These are phyloP conservation scores for Odontamblyopus lacepedii DNA, from an alignment of 2,797 vertebrate genomes.

Conservation along the genomic window DNA sequence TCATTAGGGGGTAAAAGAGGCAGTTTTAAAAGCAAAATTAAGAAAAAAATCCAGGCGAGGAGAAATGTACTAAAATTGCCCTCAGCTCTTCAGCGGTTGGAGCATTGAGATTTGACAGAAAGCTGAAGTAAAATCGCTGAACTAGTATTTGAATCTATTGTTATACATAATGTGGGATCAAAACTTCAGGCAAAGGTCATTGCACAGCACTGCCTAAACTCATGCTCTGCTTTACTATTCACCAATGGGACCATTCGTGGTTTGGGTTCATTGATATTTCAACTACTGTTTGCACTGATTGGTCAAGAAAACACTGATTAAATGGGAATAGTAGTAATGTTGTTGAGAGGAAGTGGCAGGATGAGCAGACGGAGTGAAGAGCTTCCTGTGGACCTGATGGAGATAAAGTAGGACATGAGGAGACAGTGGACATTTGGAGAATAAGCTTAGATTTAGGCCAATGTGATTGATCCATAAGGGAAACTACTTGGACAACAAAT, in stretches of 20 bases:
- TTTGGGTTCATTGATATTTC: background rate
- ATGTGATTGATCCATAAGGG: too few relatives aligned
- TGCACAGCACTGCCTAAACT: background rate
- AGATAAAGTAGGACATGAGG: background rate
- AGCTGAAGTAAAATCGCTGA: too few relatives aligned
- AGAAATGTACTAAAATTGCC: too few relatives aligned
- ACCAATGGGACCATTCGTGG: background rate
- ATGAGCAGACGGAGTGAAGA: constrained; percentile 6
- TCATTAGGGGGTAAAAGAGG: too few relatives aligned
- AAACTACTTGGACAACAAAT: too few relatives aligned
- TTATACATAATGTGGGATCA: background rate
- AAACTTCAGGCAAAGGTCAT: too few relatives aligned
- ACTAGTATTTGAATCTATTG: background rate
- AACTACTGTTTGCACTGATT: background rate
- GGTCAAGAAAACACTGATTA: too few relatives aligned
- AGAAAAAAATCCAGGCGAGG: too few relatives aligned
- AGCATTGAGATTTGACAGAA: background rate
- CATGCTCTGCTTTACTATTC: background rate
- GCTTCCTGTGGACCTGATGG: constrained; percentile 11
- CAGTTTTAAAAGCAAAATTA: too few relatives aligned
- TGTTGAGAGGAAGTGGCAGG: constrained; percentile 1
- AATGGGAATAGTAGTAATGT: background rate
- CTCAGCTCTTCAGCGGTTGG: too few relatives aligned
- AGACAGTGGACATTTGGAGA: background rate
- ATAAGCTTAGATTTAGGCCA: background rate